Conservation (phyloP, 2,888 invertebrate species). For the Dinocampus coccinellae region DNA sequence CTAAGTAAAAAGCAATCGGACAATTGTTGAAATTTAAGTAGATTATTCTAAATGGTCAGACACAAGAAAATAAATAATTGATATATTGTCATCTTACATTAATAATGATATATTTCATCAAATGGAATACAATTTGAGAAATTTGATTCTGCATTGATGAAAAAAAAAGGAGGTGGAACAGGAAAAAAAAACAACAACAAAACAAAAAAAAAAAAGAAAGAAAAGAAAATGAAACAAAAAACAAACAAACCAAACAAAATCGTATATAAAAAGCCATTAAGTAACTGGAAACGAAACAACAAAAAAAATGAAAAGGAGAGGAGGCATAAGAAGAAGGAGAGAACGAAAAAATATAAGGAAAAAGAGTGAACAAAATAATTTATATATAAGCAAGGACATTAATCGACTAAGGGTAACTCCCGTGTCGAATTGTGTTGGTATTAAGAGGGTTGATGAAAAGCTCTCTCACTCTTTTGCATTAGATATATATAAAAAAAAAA, state of each 20-base stretch:
- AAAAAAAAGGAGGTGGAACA: too few relatives aligned
- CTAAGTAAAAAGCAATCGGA: too few relatives aligned
- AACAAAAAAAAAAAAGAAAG: too few relatives aligned
- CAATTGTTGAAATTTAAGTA: background rate
- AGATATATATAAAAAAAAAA: too few relatives aligned
- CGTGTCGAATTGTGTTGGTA: constrained; percentile 21
- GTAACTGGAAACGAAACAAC: background rate
- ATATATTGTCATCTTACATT: constrained; percentile 22
- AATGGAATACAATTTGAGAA: background rate
- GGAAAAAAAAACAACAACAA: too few relatives aligned
- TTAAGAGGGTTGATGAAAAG: constrained; percentile 7
- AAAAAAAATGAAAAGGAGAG: background rate
- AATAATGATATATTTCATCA: constrained; percentile 7
- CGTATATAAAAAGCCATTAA: constrained; percentile 19
- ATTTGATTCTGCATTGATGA: constrained; percentile 18
- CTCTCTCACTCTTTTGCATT: background rate
- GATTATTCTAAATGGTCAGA: background rate
- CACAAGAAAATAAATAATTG: background rate
- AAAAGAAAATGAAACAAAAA: too few relatives aligned
- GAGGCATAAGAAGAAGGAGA: background rate
- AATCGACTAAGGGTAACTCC: constrained; percentile 2
- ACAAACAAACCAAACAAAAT: background rate
- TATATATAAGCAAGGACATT: constrained; percentile 14
- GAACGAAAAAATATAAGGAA: background rate
- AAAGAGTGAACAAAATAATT: constrained; percentile 17